Conservation (phyloP, 1,140 invertebrate genomes). For the Apis cerana region DNA sequence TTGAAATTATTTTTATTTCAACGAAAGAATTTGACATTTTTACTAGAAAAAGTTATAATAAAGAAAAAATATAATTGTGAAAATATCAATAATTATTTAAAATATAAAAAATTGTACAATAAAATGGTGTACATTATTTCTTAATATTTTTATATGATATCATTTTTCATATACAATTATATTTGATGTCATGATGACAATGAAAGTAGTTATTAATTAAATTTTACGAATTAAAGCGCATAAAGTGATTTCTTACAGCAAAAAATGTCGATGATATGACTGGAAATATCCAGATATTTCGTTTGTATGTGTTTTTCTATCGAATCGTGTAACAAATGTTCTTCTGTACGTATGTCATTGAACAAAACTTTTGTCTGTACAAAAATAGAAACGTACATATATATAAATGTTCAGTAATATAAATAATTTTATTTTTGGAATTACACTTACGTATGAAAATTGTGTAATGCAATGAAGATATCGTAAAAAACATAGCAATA, state of each 20-base stretch:
- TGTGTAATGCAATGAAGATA: background rate
- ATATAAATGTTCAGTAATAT: too few relatives aligned
- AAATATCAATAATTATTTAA: too few relatives aligned
- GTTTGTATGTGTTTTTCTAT: conserved; percentile 4
- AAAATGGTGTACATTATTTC: too few relatives aligned
- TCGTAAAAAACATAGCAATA: background rate
- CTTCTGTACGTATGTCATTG: background rate
- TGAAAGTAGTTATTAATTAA: too few relatives aligned
- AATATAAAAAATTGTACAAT: too few relatives aligned
- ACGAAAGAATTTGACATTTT: too few relatives aligned
- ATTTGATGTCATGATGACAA: too few relatives aligned
- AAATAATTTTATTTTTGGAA: background rate
- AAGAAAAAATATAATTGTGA: too few relatives aligned
- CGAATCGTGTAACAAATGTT: background rate
- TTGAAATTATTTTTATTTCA: too few relatives aligned
- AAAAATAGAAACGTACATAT: background rate
- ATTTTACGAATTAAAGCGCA: background rate
- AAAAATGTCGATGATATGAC: background rate
- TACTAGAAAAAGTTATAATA: too few relatives aligned
- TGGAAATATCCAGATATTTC: background rate
- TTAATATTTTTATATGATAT: too few relatives aligned
- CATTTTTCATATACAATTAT: too few relatives aligned
- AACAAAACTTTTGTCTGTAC: background rate
- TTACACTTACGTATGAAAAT: background rate
- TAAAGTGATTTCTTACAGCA: background rate